Base-by-base conservation (phyloP, 2,113 vertebrate species). In the Piaya cayana region DNA sequence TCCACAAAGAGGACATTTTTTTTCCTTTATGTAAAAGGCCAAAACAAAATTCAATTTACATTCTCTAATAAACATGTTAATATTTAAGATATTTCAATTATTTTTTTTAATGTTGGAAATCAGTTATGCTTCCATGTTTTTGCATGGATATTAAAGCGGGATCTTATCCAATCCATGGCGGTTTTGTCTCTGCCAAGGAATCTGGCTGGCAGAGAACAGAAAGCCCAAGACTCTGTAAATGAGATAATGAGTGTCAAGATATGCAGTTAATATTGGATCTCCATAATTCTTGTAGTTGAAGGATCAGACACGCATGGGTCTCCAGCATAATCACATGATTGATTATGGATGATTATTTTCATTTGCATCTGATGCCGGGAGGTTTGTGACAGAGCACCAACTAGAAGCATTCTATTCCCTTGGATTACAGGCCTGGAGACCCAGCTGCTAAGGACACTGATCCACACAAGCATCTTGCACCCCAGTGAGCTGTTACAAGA, bases 11-110 rank as follows among this genome's bases (percentile, higher is more conserved):
- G 75, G 84, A 43, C 67, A 11, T 29, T 42, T 82, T 95, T 50
- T 79, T 32, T 82, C 95, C 91, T 92, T 77, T 74, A 79, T 71
- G 72, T 47, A 43, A 97, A 96, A 97, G 95, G 91, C 68, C 90
- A 95, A 75, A 83, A 11, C 9, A 6, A 95, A 95, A 96, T 97
- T 97, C 72, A 93, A 76, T 97, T 97, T 97, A 75, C 53, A 78
- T 91, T 96, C 82, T 75, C 68, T 97, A 95, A 89, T 93, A 96
- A 95, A 77, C 0, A 5, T 83, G 67, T 56, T 88, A 67, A 85
- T 69, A 12, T 47, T 87, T 81, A 60, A 43, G 56, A 69, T 80
- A 60, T 47, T 83, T 62, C 25, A 65, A 1, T 52, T 0, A 23
- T 23, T 32, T 65, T 50, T 72, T n/a, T 71, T 12, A 29, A 20